phyloP scores from a whole-genome alignment of 2,113 vertebrate species.

The Erpornis zantholeuca region DNA sequence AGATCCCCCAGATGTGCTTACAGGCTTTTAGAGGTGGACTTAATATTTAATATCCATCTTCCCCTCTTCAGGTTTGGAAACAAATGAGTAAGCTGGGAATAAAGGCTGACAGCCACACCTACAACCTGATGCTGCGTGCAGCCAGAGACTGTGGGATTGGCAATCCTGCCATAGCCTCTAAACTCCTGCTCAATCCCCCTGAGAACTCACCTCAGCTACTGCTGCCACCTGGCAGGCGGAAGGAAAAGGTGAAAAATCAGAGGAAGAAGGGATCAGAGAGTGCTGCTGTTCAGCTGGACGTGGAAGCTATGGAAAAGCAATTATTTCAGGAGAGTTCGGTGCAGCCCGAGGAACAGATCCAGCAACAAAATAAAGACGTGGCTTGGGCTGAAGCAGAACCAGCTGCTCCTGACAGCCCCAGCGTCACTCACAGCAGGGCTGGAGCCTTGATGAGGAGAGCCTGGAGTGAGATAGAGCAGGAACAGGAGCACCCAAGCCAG shows the following conservation, averaged over 20 bases:
- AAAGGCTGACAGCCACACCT: conserved; percentile 74
- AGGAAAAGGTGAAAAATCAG: neutral
- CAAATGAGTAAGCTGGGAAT: conserved; percentile 87
- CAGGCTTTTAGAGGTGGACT: neutral
- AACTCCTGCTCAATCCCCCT: conserved; percentile 69
- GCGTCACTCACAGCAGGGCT: rapidly evolving
- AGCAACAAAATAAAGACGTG: neutral
- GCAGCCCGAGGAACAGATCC: neutral
- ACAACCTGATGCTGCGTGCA: conserved; percentile 85
- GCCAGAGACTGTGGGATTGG: conserved; percentile 89
- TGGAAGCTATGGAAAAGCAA: conserved; percentile 78
- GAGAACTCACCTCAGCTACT: neutral
- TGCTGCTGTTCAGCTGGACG: conserved; percentile 45
- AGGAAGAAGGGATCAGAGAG: neutral
- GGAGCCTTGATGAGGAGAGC: neutral
- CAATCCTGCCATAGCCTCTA: conserved; percentile 67
- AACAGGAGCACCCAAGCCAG: neutral
- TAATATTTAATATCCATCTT: neutral
- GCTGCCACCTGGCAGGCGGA: neutral
- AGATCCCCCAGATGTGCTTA: neutral
- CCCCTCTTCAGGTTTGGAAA: conserved; percentile 84
- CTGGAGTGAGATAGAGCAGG: neutral
- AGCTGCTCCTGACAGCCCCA: neutral
- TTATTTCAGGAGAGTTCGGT: conserved; percentile 59
- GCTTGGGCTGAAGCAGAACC: neutral